Evolutionary conservation across 2,113 vertebrate genomes (phyloP).

Genomic region (Labrus mixtus): DNA sequence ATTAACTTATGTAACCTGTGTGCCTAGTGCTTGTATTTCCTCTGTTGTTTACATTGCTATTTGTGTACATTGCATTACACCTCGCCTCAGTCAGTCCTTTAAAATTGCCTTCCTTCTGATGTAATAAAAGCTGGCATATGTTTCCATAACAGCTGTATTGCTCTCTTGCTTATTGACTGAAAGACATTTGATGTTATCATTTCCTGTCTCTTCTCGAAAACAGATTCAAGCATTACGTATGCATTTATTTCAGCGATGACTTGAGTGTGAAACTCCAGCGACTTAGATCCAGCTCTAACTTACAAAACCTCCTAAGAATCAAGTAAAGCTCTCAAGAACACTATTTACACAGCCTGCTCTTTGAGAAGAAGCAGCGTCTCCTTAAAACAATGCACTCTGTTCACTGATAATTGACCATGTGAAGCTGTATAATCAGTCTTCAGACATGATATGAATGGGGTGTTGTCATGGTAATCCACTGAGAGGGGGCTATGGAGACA

Average conservation of each 20-base stretch:
- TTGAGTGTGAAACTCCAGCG: slow-evolving; percentile 14
- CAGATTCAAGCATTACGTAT: neutral
- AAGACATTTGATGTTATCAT: neutral
- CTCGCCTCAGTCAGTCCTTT: slow-evolving; percentile 29
- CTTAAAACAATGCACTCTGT: slow-evolving; percentile 61
- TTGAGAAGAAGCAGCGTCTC: slow-evolving; percentile 16
- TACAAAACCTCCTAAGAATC: slow-evolving; percentile 10
- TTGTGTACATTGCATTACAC: slow-evolving; percentile 41
- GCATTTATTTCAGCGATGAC: slow-evolving; percentile 6
- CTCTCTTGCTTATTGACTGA: slow-evolving; percentile 17
- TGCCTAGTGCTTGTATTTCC: slow-evolving; percentile 53
- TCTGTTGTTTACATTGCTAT: slow-evolving; percentile 63
- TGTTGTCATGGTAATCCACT: slow-evolving; percentile 78
- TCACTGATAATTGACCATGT: slow-evolving; percentile 68
- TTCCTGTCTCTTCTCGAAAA: neutral
- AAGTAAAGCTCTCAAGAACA: slow-evolving; percentile 44
- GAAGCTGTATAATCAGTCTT: slow-evolving; percentile 74
- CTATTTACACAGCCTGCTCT: slow-evolving; percentile 23
- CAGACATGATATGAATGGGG: slow-evolving; percentile 73
- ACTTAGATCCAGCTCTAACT: slow-evolving; percentile 2
- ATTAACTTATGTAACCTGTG: slow-evolving; percentile 43
- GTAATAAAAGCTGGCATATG: slow-evolving; percentile 62
- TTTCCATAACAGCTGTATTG: slow-evolving; percentile 46
- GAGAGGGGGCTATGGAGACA: slow-evolving; percentile 72
- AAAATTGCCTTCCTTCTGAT: slow-evolving; percentile 44